Base-by-base conservation (phyloP, 2,113 vertebrate genomes). In the Propithecus coquereli region DNA sequence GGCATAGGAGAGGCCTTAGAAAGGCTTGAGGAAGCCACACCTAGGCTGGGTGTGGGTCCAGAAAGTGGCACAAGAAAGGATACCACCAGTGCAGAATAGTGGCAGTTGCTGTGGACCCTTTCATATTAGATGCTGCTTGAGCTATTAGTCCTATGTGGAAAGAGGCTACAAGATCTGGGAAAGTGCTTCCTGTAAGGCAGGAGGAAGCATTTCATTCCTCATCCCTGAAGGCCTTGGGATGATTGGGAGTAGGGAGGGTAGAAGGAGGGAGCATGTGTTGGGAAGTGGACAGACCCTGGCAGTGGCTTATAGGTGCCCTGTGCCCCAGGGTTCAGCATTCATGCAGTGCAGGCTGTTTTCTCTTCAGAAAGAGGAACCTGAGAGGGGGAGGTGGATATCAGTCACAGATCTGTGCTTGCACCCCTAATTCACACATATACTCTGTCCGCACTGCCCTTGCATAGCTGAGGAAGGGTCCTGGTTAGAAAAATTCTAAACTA, bases 51-150 rank as follows among this genome's bases (percentile, higher is more conserved):
- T 87, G 1, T 83, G 74, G 59, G 30, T 61, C 4, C 81, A 79
- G 90, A 79, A 95, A 88, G 43, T 92, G 54, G 43, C 79, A 84
- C 40, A 95, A 68, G 80, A 90, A 82, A 66, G 43, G 70, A 34
- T 25, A 79, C 54, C 47, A 17, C 17, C 20, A 63, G 68, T 77
- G 76, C 86, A 83, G 47, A 52, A 50, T 14, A 50, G 14, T 70
- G 63, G 30, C 6, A 3, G 22, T 87, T 82, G 50, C 70, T 95
- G 12, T 71, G 50, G 65, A 63, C 83, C 8, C 16, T 27, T 90
- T 27, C 20, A 3, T 23, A 3, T 23, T 27, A 37, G 22, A 59
- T 65, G 37, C 57, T 34, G 23, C 84, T 90, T 9, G 20, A 40
- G 16, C n/a, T 66, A 13, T 90, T 34, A 73, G 66, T 70, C 73